Percentiles rank a stretch among this genome's conserved stretches.
Conservation (phyloP, 1,140 invertebrate species). For the Ylistrum balloti region DNA sequence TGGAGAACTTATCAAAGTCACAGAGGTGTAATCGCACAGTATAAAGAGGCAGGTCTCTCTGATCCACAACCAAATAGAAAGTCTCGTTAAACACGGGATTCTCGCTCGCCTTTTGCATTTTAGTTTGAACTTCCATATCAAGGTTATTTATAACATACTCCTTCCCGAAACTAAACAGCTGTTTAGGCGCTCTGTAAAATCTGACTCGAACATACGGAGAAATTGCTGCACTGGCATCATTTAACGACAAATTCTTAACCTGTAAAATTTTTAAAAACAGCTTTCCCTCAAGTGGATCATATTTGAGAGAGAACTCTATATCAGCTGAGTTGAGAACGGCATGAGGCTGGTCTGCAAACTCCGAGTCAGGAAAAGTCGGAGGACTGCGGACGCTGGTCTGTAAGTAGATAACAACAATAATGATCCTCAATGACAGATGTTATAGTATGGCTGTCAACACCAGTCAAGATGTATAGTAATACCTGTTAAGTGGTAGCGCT, state of each 20-base stretch:
- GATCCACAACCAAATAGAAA: conserved; percentile 87
- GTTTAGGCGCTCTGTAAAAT: conserved; percentile 66
- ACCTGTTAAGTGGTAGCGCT: no score
- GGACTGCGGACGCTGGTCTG: not conserved
- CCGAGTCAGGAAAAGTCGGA: not conserved
- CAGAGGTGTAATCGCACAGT: conserved; percentile 86
- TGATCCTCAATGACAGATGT: no score
- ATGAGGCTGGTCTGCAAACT: not conserved
- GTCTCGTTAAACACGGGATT: conserved; percentile 88
- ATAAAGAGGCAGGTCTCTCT: conserved; percentile 81
- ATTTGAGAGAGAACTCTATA: conserved; percentile 62
- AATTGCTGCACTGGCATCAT: conserved; percentile 60
- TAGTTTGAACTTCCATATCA: conserved; percentile 70
- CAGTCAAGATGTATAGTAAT: no score
- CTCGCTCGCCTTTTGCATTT: conserved; percentile 85
- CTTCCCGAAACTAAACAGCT: conserved; percentile 64
- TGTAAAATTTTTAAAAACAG: conserved; percentile 67
- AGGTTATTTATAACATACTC: conserved; percentile 68
- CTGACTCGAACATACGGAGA: conserved; percentile 71
- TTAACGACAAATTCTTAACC: conserved; percentile 61
- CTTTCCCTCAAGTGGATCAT: conserved; percentile 63
- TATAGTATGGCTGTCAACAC: no score
- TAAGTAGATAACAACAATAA: not conserved
- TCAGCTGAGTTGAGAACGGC: conserved; percentile 9
- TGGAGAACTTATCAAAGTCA: conserved; percentile 85